Evolutionary conservation across 2,113 vertebrate genomes (phyloP), one percentile per base, ranked within the genome.

Genomic region (Nerophis ophidion): DNA sequence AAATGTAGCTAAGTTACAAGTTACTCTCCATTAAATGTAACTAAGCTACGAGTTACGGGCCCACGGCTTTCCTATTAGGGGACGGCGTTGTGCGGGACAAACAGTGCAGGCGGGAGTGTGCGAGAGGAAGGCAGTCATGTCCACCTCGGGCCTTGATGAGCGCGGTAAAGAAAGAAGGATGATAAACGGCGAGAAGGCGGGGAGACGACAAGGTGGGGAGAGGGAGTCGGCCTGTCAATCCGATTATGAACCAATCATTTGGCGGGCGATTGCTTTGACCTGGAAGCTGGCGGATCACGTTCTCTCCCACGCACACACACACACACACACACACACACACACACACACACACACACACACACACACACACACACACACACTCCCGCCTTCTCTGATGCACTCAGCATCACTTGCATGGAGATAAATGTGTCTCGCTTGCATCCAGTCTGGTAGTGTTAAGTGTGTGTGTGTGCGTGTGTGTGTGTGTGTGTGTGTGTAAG

Each of bases 361-460:
- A 15, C 76, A 7, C 54, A 70, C 67, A 48, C 12, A 57, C 57
- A 62, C 74, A 47, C 26, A n/a, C 57, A 47, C 34, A 77, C 76
- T 48, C 26, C 26, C 26, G 26, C 26, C 26, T 45, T 65, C 44
- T 12, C 63, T 42, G 65, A 83, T 70, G 84, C 85, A 86, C 82
- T 82, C 82, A 79, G 76, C 55, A 72, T 51, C 66, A 58, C 74
- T 84, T 68, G 75, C 77, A 84, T 83, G 65, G 83, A 88, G 84
- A 88, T 86, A 81, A 82, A 84, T 87, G 83, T 64, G 87, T 86
- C 81, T 86, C 76, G 45, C 83, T 84, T 34, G 12, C 81, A 76
- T 83, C 78, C 79, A 81, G 79, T 62, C 64, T 80, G 79, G 80
- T 80, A 77, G 82, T 86, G 83, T 86, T 86, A 87, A 84, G 82